These are phyloP conservation scores for Lamellibrachia luymesi DNA, from an alignment of 1,140 invertebrate genomes.

Conservation along the genomic window DNA sequence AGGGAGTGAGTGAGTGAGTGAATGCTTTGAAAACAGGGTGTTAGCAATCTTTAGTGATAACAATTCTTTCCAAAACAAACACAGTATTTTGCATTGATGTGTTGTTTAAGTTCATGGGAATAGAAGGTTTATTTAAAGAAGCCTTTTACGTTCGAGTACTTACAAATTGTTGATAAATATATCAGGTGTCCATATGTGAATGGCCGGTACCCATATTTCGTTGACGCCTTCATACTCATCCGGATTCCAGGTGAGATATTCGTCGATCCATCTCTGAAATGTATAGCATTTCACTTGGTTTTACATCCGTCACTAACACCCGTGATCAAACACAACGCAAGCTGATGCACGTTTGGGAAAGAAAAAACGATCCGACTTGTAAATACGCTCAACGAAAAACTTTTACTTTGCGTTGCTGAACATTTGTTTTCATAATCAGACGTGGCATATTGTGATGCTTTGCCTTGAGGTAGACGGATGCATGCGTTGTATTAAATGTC, in stretches of 20 bases:
- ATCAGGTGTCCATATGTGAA: slow-evolving; percentile 57
- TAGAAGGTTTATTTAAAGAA: no score
- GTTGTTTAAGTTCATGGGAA: no score
- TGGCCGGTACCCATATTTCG: slow-evolving; percentile 48
- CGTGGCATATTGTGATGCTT: no score
- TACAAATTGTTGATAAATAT: slow-evolving; percentile 57
- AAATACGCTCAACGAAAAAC: background rate
- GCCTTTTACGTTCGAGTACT: slow-evolving; percentile 23
- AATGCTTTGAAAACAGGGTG: background rate
- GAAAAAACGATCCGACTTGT: background rate
- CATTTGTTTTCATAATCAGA: background rate
- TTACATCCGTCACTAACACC: background rate
- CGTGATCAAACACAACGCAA: background rate
- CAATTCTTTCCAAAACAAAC: no score
- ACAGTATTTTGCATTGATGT: no score
- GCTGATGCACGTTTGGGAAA: background rate
- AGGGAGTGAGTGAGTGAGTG: background rate
- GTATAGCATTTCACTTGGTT: background rate
- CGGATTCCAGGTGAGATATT: slow-evolving; percentile 53
- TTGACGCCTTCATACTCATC: slow-evolving; percentile 48
- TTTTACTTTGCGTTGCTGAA: background rate
- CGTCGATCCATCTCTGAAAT: slow-evolving; percentile 51
- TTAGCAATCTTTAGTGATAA: no score
- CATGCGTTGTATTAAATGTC: no score
- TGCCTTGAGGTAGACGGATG: no score